Evolutionary conservation across 2,888 invertebrate genomes (phyloP), one percentile per base, ranked within the genome.

Genomic region (Macrophya annulata): DNA sequence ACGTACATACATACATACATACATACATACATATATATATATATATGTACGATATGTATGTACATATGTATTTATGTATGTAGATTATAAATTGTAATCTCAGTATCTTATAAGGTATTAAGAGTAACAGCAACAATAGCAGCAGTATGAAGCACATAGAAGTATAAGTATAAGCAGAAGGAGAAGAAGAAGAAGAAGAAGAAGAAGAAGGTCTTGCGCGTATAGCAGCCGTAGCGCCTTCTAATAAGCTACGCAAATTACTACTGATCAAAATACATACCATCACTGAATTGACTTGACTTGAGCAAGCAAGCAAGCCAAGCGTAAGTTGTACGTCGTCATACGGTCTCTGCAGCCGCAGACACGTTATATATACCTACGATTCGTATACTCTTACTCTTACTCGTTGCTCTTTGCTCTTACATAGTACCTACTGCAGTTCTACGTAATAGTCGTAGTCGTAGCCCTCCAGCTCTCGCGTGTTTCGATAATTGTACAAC

Each of bases 241-340:
- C 81, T 81, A 81, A 81, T 81, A 81, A 81, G 59, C 81, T 81
- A 62, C 81, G 81, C 81, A 81, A 81, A 81, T 81, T 65, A 62
- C 21, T 55, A 43, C 81, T 25, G 81, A 81, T 81, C 81, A 37
- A 43, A 81, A 81, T 81, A 81, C 45, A 74, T 74, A 74, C n/a
- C 55, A 55, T 55, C 55, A n/a, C 55, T 55, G 55, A 55, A 17
- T 55, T 17, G 10, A 71, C 71, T 37, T n/a, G 62, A 62, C 62
- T 25, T 62, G 25, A 62, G n/a, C n/a, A n/a, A 62, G 25, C 25
- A 25, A 62, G 62, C 62, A 8, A 25, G 62, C 62, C 25, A n/a
- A 25, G 62, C 62, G 62, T 25, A 10, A 25, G 62, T 31, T 31
- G 31, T 31, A 31, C 31, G 31, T 31, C 31, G 31, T 31, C 31